Conservation (phyloP, 2,797 vertebrate species). For the Eulemur coronatus region DNA sequence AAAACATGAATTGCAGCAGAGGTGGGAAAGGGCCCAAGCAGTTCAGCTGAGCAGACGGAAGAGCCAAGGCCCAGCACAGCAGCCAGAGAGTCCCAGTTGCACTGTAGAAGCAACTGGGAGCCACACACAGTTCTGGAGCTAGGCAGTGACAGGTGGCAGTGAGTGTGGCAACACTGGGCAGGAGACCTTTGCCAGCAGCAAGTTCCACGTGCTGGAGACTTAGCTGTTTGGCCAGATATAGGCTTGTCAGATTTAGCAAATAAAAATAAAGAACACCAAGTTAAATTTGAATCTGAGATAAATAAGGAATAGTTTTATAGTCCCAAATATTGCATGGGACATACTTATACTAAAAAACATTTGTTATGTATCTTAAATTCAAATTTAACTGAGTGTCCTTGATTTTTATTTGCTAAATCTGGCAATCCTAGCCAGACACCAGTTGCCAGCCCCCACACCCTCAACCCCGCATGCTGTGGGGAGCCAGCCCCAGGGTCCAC, state of each 20-base stretch:
- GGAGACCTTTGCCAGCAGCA: neutral
- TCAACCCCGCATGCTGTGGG: neutral
- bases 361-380: neutral
- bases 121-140: neutral
- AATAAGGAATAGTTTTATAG: neutral
- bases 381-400: neutral
- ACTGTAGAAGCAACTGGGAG: neutral
- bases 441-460: neutral
- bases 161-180: neutral
- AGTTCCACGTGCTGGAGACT: neutral
- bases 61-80: neutral
- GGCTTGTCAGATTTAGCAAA: constrained; percentile 17
- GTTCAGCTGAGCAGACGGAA: constrained; percentile 9
- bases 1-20: neutral
- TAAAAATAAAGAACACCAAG: neutral
- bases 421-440: neutral
- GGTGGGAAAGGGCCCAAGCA: neutral
- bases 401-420: constrained; percentile 19
- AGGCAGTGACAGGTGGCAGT: constrained; percentile 3
- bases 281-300: constrained; percentile 50
- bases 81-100: neutral
- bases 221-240: neutral
- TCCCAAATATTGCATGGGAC: neutral
- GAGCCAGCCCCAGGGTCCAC: neutral
- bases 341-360: neutral